Percentiles rank a stretch among this genome's conserved stretches.
Conservation (phyloP, 2,888 invertebrate genomes). For the Incurvaria masculella region DNA sequence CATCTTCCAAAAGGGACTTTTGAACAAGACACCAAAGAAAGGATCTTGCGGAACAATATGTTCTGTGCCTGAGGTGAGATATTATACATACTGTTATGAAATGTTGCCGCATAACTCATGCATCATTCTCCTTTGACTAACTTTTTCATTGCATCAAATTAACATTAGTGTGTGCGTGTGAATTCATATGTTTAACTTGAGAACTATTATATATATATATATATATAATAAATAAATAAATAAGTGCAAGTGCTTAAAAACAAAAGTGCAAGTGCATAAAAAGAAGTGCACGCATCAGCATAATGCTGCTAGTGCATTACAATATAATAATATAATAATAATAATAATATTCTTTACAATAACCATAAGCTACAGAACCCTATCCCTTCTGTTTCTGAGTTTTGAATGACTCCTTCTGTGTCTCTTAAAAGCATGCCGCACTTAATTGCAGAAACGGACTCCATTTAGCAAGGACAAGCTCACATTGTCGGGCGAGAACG, state of each 20-base stretch:
- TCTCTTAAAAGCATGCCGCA: conserved; percentile 25
- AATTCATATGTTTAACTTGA: background rate
- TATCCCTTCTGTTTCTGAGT: background rate
- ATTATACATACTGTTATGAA: background rate
- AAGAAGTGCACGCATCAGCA: too few species aligned
- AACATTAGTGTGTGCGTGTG: background rate
- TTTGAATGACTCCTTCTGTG: conserved; percentile 10
- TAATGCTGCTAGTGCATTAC: too few species aligned
- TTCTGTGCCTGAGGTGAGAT: background rate
- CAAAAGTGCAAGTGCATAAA: too few species aligned
- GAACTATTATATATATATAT: too few species aligned
- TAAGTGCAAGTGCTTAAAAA: too few species aligned
- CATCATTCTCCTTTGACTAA: background rate
- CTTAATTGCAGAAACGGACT: conserved; percentile 34
- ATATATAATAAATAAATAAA: too few species aligned
- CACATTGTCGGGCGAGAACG: conserved; percentile 31
- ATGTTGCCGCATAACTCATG: background rate
- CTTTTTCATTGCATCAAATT: background rate
- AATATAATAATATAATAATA: too few species aligned
- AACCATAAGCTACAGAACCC: background rate
- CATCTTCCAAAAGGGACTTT: conserved; percentile 71
- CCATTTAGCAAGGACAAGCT: conserved; percentile 30
- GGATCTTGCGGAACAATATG: conserved; percentile 24
- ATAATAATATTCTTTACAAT: too few species aligned
- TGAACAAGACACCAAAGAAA: conserved; percentile 53